Base-by-base conservation (phyloP, 2,888 invertebrate genomes). In the Leptopilina syphax region DNA sequence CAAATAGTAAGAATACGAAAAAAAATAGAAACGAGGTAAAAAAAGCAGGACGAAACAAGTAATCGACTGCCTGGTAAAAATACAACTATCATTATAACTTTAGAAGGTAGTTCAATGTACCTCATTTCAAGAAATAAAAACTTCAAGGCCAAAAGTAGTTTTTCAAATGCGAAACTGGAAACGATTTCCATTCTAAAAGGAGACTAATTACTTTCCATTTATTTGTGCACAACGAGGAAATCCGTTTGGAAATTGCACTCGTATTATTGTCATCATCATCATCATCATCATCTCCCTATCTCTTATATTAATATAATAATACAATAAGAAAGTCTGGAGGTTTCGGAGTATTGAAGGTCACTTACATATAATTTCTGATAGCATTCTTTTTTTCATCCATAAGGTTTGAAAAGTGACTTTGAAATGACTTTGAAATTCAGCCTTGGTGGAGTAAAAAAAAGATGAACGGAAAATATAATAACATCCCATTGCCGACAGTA, bases 381-480 rank as follows among this genome's bases (percentile, higher is more conserved):
- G 18, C 34, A 34, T 24, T 63, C n/a, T 24, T 73, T 70, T 70
- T 73, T 73, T 27, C 34, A 3, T 54, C 4, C 9, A 57, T 44
- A 44, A 8, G 13, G 34, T 73, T 57, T 54, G 13, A 44, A 57
- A 34, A 34, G 34, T 34, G 34, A 34, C 34, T 34, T 34, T 34
- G 34, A 34, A 57, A 27, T 54, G 70, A n/a, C 70, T 54, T 73
- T 73, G 41, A 73, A 73, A n/a, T 73, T 13, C 41, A 60, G 57
- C 73, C 73, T 73, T 73, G 57, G 8, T 8, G 24, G 27, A 4
- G n/a, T 1, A 18, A 10, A 73, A 73, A 8, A 8, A 44, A 8
- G 34, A 60, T 2, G n/a, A 27, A 54, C 13, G 27, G 50, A 50
- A 27, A 54, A 6, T 41, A 18, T 27, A 70, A 50, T 50, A 12